Base-by-base conservation (phyloP, 2,113 vertebrate species). In the Crotalus tigris region DNA sequence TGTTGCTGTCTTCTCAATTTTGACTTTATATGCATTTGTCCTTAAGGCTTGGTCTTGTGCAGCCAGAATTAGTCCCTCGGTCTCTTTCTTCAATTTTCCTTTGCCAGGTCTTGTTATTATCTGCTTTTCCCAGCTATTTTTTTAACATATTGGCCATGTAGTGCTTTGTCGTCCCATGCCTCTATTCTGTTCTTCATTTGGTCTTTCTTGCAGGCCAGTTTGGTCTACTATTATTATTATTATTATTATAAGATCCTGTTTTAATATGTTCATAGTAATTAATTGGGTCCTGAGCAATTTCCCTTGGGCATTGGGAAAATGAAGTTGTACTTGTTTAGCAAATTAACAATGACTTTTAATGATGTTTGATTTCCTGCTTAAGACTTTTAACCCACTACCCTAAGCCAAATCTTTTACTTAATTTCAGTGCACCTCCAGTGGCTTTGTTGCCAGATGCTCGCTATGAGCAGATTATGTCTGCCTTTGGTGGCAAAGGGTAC, bases 401-500 rank as follows among this genome's bases (percentile, higher is more conserved):
- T 57, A 75, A 0, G 29, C 33, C 58, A 92, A 1, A 26, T 88
- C 93, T 93, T n/a, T 12, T 95, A 49, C 49, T 94, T 88, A 0
- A 1, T 95, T 95, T 88, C 95, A 99, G 99, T 85, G 96, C 96
- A 2, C 99, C 99, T 94, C 99, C 99, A 4, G 95, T 98, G 90
- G 98, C 98, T 92, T 98, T 99, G 51, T 96, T 99, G 88, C 99
- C 99, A 59, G 98, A 99, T 86, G 97, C 99, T 9, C 99, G 95
- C 94, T 99, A 99, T 85, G 99, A 99, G 89, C 94, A 98, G 95
- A 97, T 99, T 89, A 99, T 99, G 98, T 96, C 96, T 51, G 98
- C 99, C 0, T 99, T 99, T 95, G 99, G 99, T 91, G 99, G 99
- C 21, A 98, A 95, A 96, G 99, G 99, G 8, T 99, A 98, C 95